A percentile compares a stretch with the other conserved stretches of the same genome.
Conservation (phyloP, 2,113 vertebrate species). For the Pterocles orientalis region DNA sequence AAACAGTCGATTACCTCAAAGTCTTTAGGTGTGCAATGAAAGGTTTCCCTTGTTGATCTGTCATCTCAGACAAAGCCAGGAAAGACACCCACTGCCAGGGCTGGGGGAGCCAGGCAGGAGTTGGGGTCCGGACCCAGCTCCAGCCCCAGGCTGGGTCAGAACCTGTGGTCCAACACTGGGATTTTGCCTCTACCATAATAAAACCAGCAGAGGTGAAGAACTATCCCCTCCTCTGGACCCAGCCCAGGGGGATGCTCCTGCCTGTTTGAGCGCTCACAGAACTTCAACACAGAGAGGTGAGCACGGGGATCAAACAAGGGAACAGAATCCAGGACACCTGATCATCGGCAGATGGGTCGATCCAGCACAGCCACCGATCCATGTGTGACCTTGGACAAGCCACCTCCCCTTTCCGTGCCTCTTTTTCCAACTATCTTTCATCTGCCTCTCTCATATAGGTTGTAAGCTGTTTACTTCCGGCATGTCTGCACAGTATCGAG, state of each 20-base stretch:
- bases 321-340: background rate
- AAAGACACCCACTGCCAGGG: background rate
- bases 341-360: background rate
- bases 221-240: background rate
- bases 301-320: accelerated
- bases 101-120: background rate
- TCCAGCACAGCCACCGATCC: background rate
- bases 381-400: background rate
- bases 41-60: background rate
- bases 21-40: background rate
- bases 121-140: background rate
- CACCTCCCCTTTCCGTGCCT: constrained; percentile 34
- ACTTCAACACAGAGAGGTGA: background rate
- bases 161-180: background rate
- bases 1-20: background rate
- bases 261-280: background rate
- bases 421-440: constrained; percentile 41
- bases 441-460: constrained; percentile 34
- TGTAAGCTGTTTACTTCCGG: constrained; percentile 38
- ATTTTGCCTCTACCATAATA: background rate
- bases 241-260: background rate
- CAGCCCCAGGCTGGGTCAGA: background rate
- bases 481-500: background rate
- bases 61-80: background rate
- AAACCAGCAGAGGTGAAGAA: background rate